phyloP scores from a whole-genome alignment of 2,888 invertebrate genomes.

The Acronicta psi region DNA sequence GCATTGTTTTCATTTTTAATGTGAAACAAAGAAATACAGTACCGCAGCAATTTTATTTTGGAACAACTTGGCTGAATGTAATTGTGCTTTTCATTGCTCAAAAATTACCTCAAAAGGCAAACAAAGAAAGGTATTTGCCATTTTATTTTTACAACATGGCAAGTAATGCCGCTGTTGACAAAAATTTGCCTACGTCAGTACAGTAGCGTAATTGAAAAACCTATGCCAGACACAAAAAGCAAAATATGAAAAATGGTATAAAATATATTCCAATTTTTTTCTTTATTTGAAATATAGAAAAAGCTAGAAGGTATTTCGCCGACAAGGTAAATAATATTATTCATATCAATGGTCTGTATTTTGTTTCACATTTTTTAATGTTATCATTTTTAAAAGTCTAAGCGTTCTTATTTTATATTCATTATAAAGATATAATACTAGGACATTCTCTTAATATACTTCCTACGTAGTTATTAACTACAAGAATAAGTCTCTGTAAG shows the following conservation, averaged over 20 bases:
- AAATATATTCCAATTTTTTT: too few species aligned
- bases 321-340: too few species aligned
- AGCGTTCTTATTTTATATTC: slow-evolving; percentile 37
- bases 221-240: too few species aligned
- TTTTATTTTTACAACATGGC: not conserved
- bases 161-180: not conserved
- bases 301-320: too few species aligned
- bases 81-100: slow-evolving; percentile 7
- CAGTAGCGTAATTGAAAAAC: too few species aligned
- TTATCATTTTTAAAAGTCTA: slow-evolving; percentile 37
- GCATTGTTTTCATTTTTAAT: slow-evolving; percentile 38
- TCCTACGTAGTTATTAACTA: slow-evolving; percentile 24
- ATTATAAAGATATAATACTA: slow-evolving; percentile 54
- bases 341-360: not conserved
- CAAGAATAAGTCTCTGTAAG: not conserved
- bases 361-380: slow-evolving; percentile 33
- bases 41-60: not conserved
- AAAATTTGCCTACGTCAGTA: not conserved
- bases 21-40: slow-evolving; percentile 38
- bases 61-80: slow-evolving; percentile 3
- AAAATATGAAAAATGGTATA: too few species aligned
- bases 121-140: not conserved
- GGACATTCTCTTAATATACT: slow-evolving; percentile 33
- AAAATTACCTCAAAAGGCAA: slow-evolving; percentile 1
- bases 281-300: too few species aligned